These are phyloP conservation scores for Lycocorax pyrrhopterus DNA, from an alignment of 2,113 vertebrate genomes.

Conservation along the genomic window DNA sequence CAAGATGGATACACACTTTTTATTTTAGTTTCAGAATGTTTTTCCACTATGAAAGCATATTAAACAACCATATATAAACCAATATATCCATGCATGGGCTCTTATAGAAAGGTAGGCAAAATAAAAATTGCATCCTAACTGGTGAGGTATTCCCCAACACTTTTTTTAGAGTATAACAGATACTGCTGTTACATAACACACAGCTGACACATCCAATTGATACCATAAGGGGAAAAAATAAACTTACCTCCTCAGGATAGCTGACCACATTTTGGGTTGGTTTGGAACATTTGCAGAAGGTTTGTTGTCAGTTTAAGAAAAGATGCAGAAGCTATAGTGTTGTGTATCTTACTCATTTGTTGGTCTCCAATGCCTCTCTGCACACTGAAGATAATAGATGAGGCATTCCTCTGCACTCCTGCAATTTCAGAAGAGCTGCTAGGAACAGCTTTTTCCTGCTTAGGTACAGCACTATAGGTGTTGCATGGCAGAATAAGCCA, in stretches of 20 bases:
- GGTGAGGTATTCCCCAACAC: background rate
- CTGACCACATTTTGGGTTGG: background rate
- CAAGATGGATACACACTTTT: rapidly evolving
- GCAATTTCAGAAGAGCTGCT: background rate
- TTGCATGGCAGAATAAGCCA: background rate
- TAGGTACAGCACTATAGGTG: background rate
- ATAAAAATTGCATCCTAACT: background rate
- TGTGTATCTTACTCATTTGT: background rate
- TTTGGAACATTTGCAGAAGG: background rate
- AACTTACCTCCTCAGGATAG: background rate
- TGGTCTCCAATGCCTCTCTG: background rate
- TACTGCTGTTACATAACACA: rapidly evolving
- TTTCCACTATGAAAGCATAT: background rate
- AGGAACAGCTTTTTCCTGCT: background rate
- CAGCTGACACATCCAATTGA: background rate
- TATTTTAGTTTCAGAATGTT: background rate
- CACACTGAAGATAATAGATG: background rate
- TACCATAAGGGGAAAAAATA: background rate
- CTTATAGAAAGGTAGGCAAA: background rate
- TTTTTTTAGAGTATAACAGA: background rate
- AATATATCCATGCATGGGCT: background rate
- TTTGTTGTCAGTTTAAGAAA: background rate
- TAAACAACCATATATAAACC: background rate
- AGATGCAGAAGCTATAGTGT: background rate
- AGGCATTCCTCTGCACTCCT: background rate